phyloP scores from a whole-genome alignment of 2,888 invertebrate genomes.

The Panorpa germanica region DNA sequence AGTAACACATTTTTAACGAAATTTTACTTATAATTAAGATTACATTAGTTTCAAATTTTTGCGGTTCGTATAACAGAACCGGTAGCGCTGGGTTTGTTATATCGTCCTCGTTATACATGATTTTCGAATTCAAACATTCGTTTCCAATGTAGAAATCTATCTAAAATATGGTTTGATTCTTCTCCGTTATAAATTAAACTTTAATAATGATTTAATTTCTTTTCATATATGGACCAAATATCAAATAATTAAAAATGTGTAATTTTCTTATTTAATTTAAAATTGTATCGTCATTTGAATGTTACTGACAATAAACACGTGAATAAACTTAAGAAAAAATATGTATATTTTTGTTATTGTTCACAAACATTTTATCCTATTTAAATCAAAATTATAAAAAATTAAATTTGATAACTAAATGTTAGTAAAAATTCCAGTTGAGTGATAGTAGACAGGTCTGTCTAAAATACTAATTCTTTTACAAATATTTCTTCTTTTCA shows the following conservation, averaged over 20 bases:
- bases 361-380: not conserved
- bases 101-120: no score
- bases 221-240: slow-evolving; percentile 9
- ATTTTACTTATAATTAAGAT: no score
- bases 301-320: slow-evolving; percentile 27
- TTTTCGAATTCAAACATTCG: no score
- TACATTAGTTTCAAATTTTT: no score
- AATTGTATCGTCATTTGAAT: slow-evolving; percentile 1
- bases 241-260: slow-evolving; percentile 7
- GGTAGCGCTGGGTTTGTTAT: no score
- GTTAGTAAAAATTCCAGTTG: no score
- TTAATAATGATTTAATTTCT: slow-evolving; percentile 10
- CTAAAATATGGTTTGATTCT: slow-evolving; percentile 5
- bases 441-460: no score
- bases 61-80: no score
- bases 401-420: no score
- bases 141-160: slow-evolving; percentile 25
- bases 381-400: slow-evolving; percentile 1
- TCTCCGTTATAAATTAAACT: slow-evolving; percentile 6
- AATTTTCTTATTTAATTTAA: slow-evolving; percentile 4
- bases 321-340: slow-evolving; percentile 22
- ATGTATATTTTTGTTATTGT: slow-evolving; percentile 15
- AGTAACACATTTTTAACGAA: no score
- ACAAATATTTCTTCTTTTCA: no score
- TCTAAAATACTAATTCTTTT: no score